Evolutionary conservation across 64 coral and sea anemone species (phyloP), one percentile per base, ranked within the genome.

Genomic region (Montipora foliosa): DNA sequence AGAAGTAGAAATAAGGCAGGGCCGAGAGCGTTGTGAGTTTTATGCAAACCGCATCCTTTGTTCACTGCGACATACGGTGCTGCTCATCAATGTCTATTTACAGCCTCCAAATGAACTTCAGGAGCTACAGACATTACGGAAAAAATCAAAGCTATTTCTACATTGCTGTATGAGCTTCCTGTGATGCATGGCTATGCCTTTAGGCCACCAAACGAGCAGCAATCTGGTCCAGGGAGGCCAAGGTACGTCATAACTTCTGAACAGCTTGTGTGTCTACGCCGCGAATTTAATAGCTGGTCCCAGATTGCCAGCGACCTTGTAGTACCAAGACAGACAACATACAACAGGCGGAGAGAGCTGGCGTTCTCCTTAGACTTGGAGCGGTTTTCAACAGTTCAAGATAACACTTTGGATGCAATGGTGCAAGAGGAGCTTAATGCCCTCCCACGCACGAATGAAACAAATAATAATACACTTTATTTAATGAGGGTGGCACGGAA

Each of bases 241-340:
- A 58, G 89, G 1, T 81, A 78, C 6, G 12, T 21, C 0, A 67
- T 67, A 78, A 66, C 50, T 44, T 49, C 89, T 50, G 89, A 90
- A 15, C 89, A 90, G 59, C 75, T 90, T 11, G 50, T 22, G 52
- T 90, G 75, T 46, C 75, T 90, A 24, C 22, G 53, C 4, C 80
- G 62, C 67, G 77, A 81, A 46, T 90, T 81, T 48, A 90, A 90
- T 20, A 80, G 51, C 21, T 90, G 88, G 89, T 50, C 89, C 22
- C 71, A 90, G 78, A 62, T 90, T 22, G 89, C 89, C 12, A 24
- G 51, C 44, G 77, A 79, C 78, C 72, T 90, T 10, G 78, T 52
- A 0, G 89, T 90, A 0, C 79, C 89, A 13, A 58, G 89, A 55
- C 89, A 90, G 51, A 90, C 89, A 48, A 15, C 79, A 4, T 90